Evolutionary conservation across 2,888 invertebrate species (phyloP).

Genomic region (Andrena praecox): DNA sequence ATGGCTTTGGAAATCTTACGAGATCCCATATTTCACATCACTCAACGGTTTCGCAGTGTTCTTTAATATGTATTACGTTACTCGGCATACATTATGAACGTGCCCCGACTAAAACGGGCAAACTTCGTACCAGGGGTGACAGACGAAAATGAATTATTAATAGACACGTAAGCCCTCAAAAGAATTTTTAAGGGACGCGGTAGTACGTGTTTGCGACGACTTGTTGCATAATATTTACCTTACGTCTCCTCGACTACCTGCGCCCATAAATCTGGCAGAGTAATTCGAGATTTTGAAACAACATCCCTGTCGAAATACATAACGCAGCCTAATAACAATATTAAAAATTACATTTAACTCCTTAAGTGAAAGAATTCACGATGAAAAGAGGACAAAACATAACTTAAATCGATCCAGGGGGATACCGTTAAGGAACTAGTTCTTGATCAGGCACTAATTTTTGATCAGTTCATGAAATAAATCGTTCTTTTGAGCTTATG

Average conservation of each 20-base stretch:
- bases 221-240: conserved; percentile 36
- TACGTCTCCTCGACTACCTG: neutral
- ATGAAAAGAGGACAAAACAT: no score
- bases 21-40: conserved; percentile 7
- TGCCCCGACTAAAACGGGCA: conserved; percentile 1
- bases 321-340: no score
- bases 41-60: conserved; percentile 23
- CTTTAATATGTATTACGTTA: conserved; percentile 37
- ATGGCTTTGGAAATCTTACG: neutral
- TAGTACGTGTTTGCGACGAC: conserved; percentile 16
- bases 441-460: no score
- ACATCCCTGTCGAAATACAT: neutral
- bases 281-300: neutral
- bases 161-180: conserved; percentile 30
- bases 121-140: neutral
- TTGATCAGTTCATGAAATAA: no score
- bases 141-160: conserved; percentile 41
- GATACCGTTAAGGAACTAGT: no score
- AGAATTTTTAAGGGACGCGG: conserved; percentile 36
- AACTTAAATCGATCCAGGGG: no score
- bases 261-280: neutral
- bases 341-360: neutral
- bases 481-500: no score
- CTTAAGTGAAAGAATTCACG: no score
- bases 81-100: conserved; percentile 33